Evolutionary conservation across 35 echinoderm and acorn worm species (phyloP).

Genomic region (Chiridota heheva): DNA sequence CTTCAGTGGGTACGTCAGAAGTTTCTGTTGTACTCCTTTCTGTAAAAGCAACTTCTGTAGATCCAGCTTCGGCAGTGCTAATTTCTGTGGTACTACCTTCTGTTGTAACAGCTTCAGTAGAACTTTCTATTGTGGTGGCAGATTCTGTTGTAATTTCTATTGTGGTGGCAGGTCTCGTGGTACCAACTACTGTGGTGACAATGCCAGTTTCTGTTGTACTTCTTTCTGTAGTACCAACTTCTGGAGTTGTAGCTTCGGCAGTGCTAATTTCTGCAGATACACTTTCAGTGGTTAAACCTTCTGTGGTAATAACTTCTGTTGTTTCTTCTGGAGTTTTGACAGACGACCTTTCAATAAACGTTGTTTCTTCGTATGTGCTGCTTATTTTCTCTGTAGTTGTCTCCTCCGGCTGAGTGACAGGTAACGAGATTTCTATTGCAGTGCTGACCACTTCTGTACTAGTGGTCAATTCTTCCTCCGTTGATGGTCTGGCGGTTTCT

Average conservation of each 20-base stretch:
- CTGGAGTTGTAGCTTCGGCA: neutral
- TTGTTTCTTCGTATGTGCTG: too few relatives aligned
- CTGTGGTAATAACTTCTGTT: too few relatives aligned
- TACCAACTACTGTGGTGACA: neutral
- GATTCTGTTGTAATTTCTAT: neutral
- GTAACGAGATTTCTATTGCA: too few relatives aligned
- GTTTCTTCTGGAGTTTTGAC: too few relatives aligned
- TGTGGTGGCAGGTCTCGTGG: neutral
- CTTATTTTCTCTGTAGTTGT: too few relatives aligned
- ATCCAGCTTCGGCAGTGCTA: too few relatives aligned
- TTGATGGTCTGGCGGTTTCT: neutral
- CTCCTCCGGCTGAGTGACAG: too few relatives aligned
- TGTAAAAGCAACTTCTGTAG: neutral
- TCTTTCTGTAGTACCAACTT: neutral
- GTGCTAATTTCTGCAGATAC: neutral
- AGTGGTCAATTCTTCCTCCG: too few relatives aligned
- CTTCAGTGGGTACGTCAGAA: neutral
- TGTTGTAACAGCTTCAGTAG: neutral
- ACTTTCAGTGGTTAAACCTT: neutral
- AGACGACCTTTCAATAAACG: too few relatives aligned
- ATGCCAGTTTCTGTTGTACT: neutral
- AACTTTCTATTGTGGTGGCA: neutral
- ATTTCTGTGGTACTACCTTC: neutral
- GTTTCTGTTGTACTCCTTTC: neutral
- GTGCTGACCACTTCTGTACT: too few relatives aligned